Base-by-base conservation (phyloP, 1,140 invertebrate species). In the Melipona quadrifasciata region DNA sequence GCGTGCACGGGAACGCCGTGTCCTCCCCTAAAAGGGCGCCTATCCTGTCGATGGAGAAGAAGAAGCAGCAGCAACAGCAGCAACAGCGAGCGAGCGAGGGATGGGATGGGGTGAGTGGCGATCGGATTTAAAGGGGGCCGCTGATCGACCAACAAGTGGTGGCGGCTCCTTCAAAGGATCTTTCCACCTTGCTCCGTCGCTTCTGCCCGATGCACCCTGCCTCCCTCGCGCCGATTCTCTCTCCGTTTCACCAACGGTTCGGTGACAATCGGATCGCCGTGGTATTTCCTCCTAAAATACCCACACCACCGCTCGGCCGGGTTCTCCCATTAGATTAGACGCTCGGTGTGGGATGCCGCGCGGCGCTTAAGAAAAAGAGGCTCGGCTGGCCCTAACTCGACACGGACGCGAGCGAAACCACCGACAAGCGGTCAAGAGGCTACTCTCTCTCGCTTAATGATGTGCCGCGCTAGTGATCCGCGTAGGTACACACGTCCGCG, bases 91-190 rank as follows among this genome's bases (percentile, higher is more conserved):
- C 55, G 82, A 70, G 84, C 77, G 16, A 21, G 81, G 72, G 80
- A 55, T 72, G 92, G 87, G 87, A 90, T 87, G 89, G 88, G 88
- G 90, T 91, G 87, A 84, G 80, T 73, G 93, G 92, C 91, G 92
- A 95, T 95, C 93, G 93, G 93, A 94, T 95, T 95, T 94, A 93
- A 93, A 94, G 92, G 91, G 90, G 91, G 88, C 90, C 92, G 92
- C 91, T 92, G 93, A 94, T 94, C 93, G 93, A 92, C 91, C 93
- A 94, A 94, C 94, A 94, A 94, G 94, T 94, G 92, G 92, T 89
- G 93, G 93, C 94, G 94, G 94, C 91, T 90, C 82, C 92, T 92
- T 94, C 94, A 94, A 94, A 94, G 93, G 87, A 86, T 87, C 88
- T 83, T 86, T 86, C 84, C 75, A 81, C 71, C 89, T 88, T 85